phyloP scores from a whole-genome alignment of 1,140 invertebrate genomes.

The Atta cephalotes region DNA sequence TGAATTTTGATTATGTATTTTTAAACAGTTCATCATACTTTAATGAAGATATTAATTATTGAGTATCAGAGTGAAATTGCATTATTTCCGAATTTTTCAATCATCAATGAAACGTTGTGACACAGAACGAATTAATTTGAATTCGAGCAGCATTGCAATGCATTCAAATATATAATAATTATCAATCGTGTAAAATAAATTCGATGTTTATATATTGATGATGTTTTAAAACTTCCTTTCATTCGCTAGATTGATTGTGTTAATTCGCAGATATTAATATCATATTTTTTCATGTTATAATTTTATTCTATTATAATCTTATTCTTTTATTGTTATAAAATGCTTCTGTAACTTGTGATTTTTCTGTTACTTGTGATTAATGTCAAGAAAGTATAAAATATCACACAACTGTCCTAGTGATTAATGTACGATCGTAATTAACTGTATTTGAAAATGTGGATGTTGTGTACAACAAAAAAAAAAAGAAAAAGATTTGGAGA shows the following conservation, averaged over 20 bases:
- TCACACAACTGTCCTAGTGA: background rate
- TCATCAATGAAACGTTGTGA: background rate
- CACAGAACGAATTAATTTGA: background rate
- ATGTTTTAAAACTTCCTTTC: background rate
- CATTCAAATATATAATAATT: background rate
- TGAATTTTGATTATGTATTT: constrained; percentile 19
- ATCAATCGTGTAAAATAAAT: background rate
- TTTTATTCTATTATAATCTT: background rate
- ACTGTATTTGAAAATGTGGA: background rate
- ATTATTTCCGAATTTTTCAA: background rate
- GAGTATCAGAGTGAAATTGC: background rate
- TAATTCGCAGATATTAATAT: background rate
- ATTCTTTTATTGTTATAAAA: background rate
- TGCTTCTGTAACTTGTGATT: background rate
- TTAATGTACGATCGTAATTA: constrained; percentile 25
- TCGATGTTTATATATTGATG: background rate
- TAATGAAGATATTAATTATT: constrained; percentile 7
- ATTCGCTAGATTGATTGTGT: background rate
- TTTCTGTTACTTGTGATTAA: background rate
- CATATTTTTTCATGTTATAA: background rate
- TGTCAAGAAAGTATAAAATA: background rate
- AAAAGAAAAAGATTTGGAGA: background rate
- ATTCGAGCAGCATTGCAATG: background rate
- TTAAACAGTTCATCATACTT: background rate
- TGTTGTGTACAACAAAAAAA: background rate